Percentiles rank a stretch among this genome's conserved stretches.
Evolutionary conservation across 1,140 invertebrate genomes (phyloP).

Genomic region (Aleiodes sp.): DNA sequence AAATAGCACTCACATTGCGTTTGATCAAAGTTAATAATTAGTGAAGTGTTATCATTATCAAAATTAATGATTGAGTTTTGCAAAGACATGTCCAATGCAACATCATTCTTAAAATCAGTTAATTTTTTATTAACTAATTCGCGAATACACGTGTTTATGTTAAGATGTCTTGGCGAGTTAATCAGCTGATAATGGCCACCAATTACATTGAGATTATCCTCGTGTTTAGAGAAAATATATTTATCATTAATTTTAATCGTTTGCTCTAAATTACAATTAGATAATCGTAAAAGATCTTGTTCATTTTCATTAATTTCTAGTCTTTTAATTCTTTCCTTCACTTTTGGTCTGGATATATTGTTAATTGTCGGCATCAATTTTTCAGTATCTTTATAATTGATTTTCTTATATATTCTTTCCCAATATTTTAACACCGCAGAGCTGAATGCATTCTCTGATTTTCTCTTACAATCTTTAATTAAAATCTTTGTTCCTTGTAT

Average conservation of each 20-base stretch:
- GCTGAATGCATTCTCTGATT: not conserved
- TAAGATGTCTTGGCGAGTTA: constrained; percentile 4
- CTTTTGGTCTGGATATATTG: not conserved
- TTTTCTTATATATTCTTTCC: not conserved
- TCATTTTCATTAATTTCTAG: too few species aligned
- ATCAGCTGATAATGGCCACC: not conserved
- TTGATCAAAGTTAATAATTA: not conserved
- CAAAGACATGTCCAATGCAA: too few species aligned
- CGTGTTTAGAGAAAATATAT: too few species aligned
- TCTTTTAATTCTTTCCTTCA: not conserved
- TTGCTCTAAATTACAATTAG: too few species aligned
- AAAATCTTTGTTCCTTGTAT: not conserved
- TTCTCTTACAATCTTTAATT: not conserved
- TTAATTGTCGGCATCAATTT: not conserved
- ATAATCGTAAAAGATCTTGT: too few species aligned
- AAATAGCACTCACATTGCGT: not conserved
- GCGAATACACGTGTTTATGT: not conserved
- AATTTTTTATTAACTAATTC: not conserved
- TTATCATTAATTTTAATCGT: too few species aligned
- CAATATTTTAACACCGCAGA: not conserved
- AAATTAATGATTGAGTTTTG: not conserved
- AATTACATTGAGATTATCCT: too few species aligned
- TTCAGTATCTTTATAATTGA: not conserved
- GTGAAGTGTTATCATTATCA: not conserved
- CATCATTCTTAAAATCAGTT: not conserved